A percentile compares a stretch with the other conserved stretches of the same genome.
These are phyloP conservation scores for Euphydryas editha DNA, from an alignment of 2,888 invertebrate genomes.

Conservation along the genomic window DNA sequence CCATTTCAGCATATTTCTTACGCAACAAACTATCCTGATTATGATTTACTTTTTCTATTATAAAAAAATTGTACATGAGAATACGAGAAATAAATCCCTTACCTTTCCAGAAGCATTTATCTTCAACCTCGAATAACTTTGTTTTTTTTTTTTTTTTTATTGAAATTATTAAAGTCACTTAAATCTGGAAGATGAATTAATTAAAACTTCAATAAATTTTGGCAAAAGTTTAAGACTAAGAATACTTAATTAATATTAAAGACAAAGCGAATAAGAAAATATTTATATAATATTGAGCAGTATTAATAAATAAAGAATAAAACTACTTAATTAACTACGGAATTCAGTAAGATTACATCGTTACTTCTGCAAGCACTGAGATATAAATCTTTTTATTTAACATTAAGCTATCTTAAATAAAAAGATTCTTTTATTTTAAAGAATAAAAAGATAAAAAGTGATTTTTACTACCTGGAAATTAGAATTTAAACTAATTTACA, in stretches of 20 bases:
- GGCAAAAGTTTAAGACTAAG: conserved; percentile 1
- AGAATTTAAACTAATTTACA: background rate
- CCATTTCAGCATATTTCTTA: conserved; percentile 15
- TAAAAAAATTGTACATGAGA: conserved; percentile 25
- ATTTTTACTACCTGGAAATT: background rate
- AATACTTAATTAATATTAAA: background rate
- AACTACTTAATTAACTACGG: conserved; percentile 59
- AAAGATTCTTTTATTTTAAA: background rate
- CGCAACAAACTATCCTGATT: conserved; percentile 22
- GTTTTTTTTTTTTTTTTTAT: background rate
- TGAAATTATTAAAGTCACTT: background rate
- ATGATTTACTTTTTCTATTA: conserved; percentile 24
- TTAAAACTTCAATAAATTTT: conserved; percentile 4
- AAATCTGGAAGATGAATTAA: background rate
- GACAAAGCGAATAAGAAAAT: conserved; percentile 14
- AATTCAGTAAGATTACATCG: conserved; percentile 29
- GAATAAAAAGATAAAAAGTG: background rate
- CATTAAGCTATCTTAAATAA: background rate
- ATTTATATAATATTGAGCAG: conserved; percentile 58
- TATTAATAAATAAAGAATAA: conserved; percentile 61
- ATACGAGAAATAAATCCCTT: conserved; percentile 12
- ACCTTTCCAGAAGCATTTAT: conserved; percentile 11
- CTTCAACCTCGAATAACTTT: background rate
- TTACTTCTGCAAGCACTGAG: conserved; percentile 18
- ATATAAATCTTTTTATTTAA: background rate